Base-by-base conservation (phyloP, 23 tunicate genomes). In the Styela clava region DNA sequence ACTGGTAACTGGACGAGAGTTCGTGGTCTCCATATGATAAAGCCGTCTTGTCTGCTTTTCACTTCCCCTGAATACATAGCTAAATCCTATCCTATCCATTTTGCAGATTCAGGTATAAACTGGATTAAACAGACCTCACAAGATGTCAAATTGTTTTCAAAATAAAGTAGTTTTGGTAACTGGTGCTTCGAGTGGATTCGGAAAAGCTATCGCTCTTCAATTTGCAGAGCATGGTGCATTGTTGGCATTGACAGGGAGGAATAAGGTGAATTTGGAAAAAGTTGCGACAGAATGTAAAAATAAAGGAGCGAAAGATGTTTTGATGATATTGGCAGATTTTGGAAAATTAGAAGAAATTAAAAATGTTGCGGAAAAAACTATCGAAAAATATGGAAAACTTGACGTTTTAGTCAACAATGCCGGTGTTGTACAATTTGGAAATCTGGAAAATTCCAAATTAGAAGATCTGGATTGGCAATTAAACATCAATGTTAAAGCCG, bases 181-280 rank as follows among this genome's bases (percentile, higher is more conserved):
- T 44, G 81, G 81, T 5, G 81, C 81, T 22, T 44, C 65, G 16
- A 76, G 81, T 24, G 81, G 65, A 12, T 33, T 76, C 81, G 65
- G 81, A 18, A 24, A 20, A 24, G 78, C 26, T n/a, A 34, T 33
- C 0, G 78, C 78, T n/a, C 36, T 24, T 0, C 26, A 73, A 33
- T 73, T 1, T 35, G 44, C 44, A 12, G 2, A 33, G 61, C 78
- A 73, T 73, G 78, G 78, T 1, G 52, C 78, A 16, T 33, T 33
- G 18, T 33, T 1, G 18, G 36, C 44, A 16, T 18, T 73, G 12
- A 73, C 78, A 16, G 78, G 78, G 18, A 30, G 78, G 16, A 73
- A 73, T 31, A 0, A 30, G 16, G 56, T n/a, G 52, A 34, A 73
- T 1, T 73, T 73, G 61, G 32, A 73, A 33, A 23, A 28, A 31